Evolutionary conservation across 1,140 invertebrate species (phyloP).

Genomic region (Papilio xuthus): DNA sequence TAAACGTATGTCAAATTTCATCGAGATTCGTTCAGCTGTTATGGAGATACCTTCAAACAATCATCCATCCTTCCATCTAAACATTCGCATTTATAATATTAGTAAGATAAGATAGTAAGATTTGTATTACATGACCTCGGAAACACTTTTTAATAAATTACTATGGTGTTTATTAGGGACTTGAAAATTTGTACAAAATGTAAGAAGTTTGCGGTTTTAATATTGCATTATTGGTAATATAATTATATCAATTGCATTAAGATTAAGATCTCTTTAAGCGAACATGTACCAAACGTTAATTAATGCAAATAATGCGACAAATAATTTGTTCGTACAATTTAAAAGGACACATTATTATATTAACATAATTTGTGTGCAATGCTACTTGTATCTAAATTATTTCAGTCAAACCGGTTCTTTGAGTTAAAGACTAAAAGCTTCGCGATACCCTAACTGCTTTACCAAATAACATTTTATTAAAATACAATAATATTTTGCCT

Average conservation of each 20-base stretch:
- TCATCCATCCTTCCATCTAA: too few relatives aligned
- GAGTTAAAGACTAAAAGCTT: background rate
- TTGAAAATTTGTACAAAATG: background rate
- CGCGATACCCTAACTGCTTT: background rate
- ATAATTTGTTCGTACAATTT: conserved; percentile 14
- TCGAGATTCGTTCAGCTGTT: too few relatives aligned
- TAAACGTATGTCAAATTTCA: too few relatives aligned
- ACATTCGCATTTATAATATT: too few relatives aligned
- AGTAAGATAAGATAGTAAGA: too few relatives aligned
- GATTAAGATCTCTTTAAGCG: background rate
- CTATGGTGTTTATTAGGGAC: background rate
- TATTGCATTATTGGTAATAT: background rate
- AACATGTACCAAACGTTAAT: background rate
- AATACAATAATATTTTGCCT: background rate
- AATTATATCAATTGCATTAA: conserved; percentile 6
- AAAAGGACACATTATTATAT: conserved; percentile 14
- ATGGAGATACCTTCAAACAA: too few relatives aligned
- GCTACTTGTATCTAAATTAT: conserved; percentile 18
- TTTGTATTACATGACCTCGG: too few relatives aligned
- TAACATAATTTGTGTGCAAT: conserved; percentile 21
- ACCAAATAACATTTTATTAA: background rate
- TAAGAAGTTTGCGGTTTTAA: background rate
- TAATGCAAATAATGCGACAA: conserved; percentile 16
- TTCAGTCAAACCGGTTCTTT: background rate
- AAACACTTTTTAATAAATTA: background rate